Percentiles rank a stretch among this genome's conserved stretches.
These are phyloP conservation scores for Austrofundulus limnaeus DNA, from an alignment of 2,113 vertebrate species.

Conservation along the genomic window DNA sequence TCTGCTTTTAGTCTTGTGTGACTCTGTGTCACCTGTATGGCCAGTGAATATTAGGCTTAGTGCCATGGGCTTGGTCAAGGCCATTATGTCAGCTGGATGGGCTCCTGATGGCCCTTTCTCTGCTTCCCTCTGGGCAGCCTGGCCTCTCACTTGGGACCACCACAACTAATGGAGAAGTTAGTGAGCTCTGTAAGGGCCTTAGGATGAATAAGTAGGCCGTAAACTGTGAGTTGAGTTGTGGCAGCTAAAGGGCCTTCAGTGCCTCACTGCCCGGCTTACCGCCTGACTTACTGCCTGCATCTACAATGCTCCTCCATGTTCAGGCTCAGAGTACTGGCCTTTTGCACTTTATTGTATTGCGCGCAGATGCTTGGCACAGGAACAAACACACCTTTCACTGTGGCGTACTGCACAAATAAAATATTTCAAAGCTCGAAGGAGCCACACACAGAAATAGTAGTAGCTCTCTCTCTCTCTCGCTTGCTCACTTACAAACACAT, in stretches of 20 bases:
- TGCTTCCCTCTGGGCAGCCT: conserved; percentile 59
- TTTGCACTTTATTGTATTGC: conserved; percentile 72
- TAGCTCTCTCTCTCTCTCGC: conserved; percentile 61
- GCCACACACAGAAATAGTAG: conserved; percentile 57
- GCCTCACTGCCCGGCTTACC: conserved; percentile 65
- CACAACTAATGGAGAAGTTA: conserved; percentile 72
- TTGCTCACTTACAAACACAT: conserved; percentile 47
- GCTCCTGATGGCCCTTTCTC: conserved; percentile 68
- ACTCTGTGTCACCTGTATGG: conserved; percentile 63
- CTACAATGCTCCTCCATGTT: conserved; percentile 62
- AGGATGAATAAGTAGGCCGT: conserved; percentile 75
- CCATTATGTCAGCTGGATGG: conserved; percentile 70
- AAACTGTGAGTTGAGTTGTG: conserved; percentile 72
- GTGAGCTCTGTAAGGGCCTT: conserved; percentile 61
- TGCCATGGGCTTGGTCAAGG: conserved; percentile 65
- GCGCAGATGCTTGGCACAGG: conserved; percentile 64
- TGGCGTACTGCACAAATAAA: conserved; percentile 59
- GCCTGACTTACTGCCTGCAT: conserved; percentile 70
- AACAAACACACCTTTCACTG: conserved; percentile 61
- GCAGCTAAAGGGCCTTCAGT: conserved; percentile 69
- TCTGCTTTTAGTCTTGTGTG: conserved; percentile 41
- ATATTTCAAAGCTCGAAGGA: conserved; percentile 62
- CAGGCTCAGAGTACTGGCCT: conserved; percentile 64
- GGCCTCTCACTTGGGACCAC: conserved; percentile 68
- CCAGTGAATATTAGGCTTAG: conserved; percentile 67